Conservation (phyloP, 2,888 invertebrate genomes). For the Melanchra persicariae region DNA sequence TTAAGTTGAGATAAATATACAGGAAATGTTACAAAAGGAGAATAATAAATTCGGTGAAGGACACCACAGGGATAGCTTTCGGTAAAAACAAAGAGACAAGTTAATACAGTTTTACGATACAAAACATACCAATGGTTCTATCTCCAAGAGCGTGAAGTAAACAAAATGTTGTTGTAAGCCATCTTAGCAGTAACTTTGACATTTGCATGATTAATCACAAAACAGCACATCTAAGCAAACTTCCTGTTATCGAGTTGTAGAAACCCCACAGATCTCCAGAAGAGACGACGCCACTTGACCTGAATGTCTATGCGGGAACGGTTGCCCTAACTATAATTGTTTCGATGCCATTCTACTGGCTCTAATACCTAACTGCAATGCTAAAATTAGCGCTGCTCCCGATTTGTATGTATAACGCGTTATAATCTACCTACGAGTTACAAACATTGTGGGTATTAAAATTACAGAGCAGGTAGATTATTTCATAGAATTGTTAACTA, state of each 20-base stretch:
- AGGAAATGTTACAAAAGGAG: neutral
- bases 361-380: conserved; percentile 64
- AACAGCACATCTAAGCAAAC: conserved; percentile 23
- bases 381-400: conserved; percentile 68
- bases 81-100: neutral
- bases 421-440: conserved; percentile 33
- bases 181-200: conserved; percentile 45
- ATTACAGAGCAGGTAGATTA: neutral
- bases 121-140: conserved; percentile 70
- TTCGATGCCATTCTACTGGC: conserved; percentile 67
- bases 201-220: conserved; percentile 47
- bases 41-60: neutral
- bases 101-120: neutral
- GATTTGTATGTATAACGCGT: conserved; percentile 28
- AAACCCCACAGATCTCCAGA: conserved; percentile 15
- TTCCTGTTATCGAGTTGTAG: conserved; percentile 32
- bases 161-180: conserved; percentile 53
- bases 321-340: conserved; percentile 66
- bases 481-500: neutral
- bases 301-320: conserved; percentile 48
- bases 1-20: conserved; percentile 1
- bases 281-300: conserved; percentile 56
- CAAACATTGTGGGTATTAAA: neutral
- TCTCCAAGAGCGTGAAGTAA: conserved; percentile 66
- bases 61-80: neutral